A percentile compares a stretch with the other conserved stretches of the same genome.
These are phyloP conservation scores for Callocephalon fimbriatum DNA, from an alignment of 2,113 vertebrate species.

Conservation along the genomic window DNA sequence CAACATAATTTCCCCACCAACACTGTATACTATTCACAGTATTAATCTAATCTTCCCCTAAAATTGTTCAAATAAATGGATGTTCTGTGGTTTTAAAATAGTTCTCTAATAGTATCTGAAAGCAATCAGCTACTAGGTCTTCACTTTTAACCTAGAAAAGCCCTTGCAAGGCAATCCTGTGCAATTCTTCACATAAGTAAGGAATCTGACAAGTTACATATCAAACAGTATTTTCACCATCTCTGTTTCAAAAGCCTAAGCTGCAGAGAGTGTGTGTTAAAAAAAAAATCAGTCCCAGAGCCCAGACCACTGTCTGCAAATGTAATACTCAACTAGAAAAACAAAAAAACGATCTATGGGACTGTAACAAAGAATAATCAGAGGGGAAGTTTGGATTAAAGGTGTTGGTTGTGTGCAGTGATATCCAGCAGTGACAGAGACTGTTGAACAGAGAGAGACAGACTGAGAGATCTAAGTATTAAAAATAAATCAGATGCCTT, in stretches of 20 bases:
- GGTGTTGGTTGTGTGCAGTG: background rate
- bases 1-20: background rate
- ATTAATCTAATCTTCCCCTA: background rate
- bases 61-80: background rate
- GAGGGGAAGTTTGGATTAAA: background rate
- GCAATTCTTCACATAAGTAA: background rate
- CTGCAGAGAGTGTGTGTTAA: background rate
- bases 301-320: background rate
- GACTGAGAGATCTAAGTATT: background rate
- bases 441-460: background rate
- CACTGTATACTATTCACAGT: background rate
- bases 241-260: background rate
- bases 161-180: background rate
- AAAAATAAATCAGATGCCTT: background rate
- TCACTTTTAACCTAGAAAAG: background rate
- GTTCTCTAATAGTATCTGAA: background rate
- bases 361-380: background rate
- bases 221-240: background rate
- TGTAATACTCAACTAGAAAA: background rate
- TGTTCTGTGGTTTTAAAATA: background rate
- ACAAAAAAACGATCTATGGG: background rate
- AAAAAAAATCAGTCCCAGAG: background rate
- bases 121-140: background rate
- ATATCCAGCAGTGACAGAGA: background rate
- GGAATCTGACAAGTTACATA: background rate